Conservation (phyloP, 2,797 vertebrate species). For the Pristis pectinata region DNA sequence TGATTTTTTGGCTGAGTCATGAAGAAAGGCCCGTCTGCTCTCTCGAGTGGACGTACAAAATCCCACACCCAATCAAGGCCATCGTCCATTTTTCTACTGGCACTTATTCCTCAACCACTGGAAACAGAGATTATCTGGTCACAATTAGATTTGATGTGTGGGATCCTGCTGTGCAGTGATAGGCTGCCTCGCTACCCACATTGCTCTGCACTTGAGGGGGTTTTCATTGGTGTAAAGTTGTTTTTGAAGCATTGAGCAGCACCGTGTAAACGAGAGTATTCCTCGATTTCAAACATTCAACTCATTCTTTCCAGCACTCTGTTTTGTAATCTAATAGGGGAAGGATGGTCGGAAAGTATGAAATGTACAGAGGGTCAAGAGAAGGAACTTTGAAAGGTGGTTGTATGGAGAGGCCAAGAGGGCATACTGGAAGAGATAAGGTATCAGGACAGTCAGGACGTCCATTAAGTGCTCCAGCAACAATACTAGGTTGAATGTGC, state of each 20-base stretch:
- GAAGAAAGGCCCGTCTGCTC: not conserved
- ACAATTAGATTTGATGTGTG: not conserved
- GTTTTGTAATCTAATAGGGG: not conserved
- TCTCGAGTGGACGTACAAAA: no score
- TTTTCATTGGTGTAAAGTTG: not conserved
- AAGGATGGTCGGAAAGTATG: not conserved
- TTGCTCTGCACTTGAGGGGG: not conserved
- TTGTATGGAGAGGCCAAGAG: not conserved
- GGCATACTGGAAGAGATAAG: no score
- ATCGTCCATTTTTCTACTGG: no score
- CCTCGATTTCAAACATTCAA: no score
- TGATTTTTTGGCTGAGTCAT: not conserved
- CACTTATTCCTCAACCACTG: no score
- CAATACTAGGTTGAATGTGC: not conserved
- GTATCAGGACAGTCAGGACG: no score
- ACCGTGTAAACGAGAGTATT: no score
- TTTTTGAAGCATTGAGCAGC: no score
- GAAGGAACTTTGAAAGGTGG: not conserved
- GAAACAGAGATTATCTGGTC: not conserved
- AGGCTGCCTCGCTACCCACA: no score
- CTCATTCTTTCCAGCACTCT: no score
- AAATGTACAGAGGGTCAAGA: not conserved
- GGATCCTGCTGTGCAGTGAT: not conserved
- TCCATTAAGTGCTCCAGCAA: not conserved
- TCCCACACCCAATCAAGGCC: no score